These are phyloP conservation scores for Melieria crassipennis DNA, from an alignment of 2,888 invertebrate species.

Conservation along the genomic window DNA sequence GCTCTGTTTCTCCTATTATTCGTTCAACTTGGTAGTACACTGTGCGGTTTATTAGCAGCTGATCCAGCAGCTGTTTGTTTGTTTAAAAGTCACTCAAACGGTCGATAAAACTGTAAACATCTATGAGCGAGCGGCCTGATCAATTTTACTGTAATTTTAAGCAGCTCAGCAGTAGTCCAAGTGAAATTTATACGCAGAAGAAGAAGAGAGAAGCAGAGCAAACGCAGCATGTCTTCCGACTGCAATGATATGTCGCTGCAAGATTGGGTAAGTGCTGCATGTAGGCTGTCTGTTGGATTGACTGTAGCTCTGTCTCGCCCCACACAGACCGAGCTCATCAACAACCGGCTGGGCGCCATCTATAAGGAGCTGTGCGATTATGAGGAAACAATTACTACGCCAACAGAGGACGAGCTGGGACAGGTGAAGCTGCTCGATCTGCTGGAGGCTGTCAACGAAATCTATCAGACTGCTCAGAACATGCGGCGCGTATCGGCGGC, in stretches of 20 bases:
- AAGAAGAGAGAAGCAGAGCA: background rate
- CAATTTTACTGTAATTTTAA: no score
- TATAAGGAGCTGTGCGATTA: conserved; percentile 45
- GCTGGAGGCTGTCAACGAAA: conserved; percentile 40
- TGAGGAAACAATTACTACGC: conserved; percentile 34
- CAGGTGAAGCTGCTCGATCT: conserved; percentile 43
- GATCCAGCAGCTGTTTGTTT: no score
- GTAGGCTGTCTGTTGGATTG: background rate
- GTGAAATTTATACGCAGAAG: no score
- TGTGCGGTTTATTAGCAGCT: no score
- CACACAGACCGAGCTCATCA: conserved; percentile 42
- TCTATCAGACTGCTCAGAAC: conserved; percentile 35
- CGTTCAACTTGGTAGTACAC: no score
- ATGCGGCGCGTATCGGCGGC: conserved; percentile 33
- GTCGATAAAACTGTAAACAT: no score
- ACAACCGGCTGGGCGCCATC: conserved; percentile 42
- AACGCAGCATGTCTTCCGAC: conserved; percentile 1
- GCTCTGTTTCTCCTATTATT: no score
- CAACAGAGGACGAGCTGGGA: conserved; percentile 19
- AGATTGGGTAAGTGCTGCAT: conserved; percentile 23
- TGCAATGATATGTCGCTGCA: conserved; percentile 12
- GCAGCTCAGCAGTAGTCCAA: no score
- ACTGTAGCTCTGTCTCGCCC: background rate
- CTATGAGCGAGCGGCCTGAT: no score
- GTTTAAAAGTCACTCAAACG: no score